phyloP scores from a whole-genome alignment of 2,797 vertebrate species.

The Linurgus olivaceus region DNA sequence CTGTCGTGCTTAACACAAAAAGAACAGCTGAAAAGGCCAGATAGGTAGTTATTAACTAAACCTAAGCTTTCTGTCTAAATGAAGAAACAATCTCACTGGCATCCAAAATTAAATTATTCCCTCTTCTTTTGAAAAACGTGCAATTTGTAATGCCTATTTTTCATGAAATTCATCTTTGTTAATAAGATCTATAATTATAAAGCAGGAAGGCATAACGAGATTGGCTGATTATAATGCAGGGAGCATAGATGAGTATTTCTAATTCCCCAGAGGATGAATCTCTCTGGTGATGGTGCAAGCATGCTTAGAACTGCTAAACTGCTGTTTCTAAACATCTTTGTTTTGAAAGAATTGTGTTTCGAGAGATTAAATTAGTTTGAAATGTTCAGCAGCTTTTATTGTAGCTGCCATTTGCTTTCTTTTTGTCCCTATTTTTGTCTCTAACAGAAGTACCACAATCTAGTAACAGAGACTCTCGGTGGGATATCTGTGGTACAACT shows the following conservation, averaged over 20 bases:
- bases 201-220: constrained; percentile 54
- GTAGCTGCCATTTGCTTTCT: background rate
- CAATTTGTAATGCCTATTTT: constrained; percentile 48
- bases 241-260: constrained; percentile 27
- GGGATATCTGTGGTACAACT: background rate
- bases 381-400: constrained; percentile 12
- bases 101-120: background rate
- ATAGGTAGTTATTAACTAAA: background rate
- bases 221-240: constrained; percentile 39
- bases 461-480: background rate
- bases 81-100: constrained; percentile 6
- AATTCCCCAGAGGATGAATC: background rate
- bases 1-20: background rate
- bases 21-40: background rate
- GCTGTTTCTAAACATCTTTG: constrained; percentile 48
- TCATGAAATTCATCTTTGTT: constrained; percentile 45
- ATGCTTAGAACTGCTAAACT: background rate
- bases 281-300: background rate
- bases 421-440: background rate
- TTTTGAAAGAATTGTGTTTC: constrained; percentile 20
- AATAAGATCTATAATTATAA: constrained; percentile 70
- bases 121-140: constrained; percentile 12
- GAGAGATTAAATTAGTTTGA: background rate
- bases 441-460: background rate
- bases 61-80: background rate